These are phyloP conservation scores for Dendroctonus ponderosae DNA, from an alignment of 1,140 invertebrate genomes.

Conservation along the genomic window DNA sequence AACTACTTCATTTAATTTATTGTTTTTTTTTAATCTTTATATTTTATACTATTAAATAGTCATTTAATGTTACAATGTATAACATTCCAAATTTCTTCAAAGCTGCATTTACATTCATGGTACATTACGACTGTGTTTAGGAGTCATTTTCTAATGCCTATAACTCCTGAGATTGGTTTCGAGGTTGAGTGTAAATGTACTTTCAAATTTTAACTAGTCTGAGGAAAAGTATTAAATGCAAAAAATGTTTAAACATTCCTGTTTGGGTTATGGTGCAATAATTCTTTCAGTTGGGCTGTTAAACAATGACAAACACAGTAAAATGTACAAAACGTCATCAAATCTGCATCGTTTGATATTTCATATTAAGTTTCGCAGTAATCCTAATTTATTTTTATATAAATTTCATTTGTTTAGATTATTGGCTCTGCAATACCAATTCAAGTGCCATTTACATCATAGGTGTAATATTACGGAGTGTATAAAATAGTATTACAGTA, in stretches of 20 bases:
- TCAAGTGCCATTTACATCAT: slow-evolving; percentile 43
- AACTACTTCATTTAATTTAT: slow-evolving; percentile 32
- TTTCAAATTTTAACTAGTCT: slow-evolving; percentile 31
- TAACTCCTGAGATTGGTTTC: neutral
- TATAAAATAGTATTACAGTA: slow-evolving; percentile 38
- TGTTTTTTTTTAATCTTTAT: slow-evolving; percentile 30
- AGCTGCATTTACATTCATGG: slow-evolving; percentile 3
- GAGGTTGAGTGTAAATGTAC: neutral
- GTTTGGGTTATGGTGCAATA: slow-evolving; percentile 37
- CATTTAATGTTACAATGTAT: slow-evolving; percentile 23
- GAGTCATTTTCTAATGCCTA: neutral
- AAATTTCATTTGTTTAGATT: slow-evolving; percentile 22
- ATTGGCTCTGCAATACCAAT: slow-evolving; percentile 40
- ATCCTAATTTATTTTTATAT: neutral
- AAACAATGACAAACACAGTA: no score
- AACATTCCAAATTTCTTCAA: slow-evolving; percentile 32
- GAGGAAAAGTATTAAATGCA: slow-evolving; percentile 35
- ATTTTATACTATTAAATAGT: slow-evolving; percentile 26
- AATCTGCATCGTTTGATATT: neutral
- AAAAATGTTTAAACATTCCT: slow-evolving; percentile 28
- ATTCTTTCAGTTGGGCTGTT: slow-evolving; percentile 5
- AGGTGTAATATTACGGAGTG: slow-evolving; percentile 32
- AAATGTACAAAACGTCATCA: no score
- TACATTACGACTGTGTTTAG: slow-evolving; percentile 1
- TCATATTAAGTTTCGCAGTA: slow-evolving; percentile 1